Evolutionary conservation across 2,797 vertebrate genomes (phyloP).

Genomic region (Sebastes alutus): DNA sequence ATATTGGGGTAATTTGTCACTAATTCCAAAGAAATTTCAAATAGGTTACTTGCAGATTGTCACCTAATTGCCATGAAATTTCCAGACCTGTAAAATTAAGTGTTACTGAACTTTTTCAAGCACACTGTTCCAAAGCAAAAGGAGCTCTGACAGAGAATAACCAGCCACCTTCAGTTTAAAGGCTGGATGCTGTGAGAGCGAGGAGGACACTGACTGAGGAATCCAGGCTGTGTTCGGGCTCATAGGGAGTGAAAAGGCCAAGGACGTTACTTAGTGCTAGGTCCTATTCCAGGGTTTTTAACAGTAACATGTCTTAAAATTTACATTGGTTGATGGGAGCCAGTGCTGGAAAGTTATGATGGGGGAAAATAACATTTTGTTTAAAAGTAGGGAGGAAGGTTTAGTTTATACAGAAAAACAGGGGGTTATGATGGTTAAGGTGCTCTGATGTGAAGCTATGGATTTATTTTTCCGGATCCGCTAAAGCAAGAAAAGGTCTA

Average conservation of each 20-base stretch:
- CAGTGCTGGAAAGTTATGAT: neutral
- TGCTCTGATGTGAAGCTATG: neutral
- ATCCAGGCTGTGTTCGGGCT: neutral
- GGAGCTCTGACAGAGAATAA: neutral
- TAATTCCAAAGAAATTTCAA: too few relatives aligned
- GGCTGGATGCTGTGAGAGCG: neutral
- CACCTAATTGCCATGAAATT: too few relatives aligned
- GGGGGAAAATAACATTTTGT: neutral
- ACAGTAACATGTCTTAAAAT: neutral
- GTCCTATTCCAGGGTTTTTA: neutral
- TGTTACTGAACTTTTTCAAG: neutral
- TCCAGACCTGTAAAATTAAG: too few relatives aligned
- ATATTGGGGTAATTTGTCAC: too few relatives aligned
- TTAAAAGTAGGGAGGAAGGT: neutral
- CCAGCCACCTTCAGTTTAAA: neutral
- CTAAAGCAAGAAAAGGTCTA: neutral
- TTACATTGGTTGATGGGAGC: neutral
- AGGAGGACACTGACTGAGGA: neutral
- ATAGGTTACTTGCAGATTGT: too few relatives aligned
- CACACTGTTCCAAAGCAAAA: neutral
- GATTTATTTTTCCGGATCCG: constrained; percentile 2
- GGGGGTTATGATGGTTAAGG: neutral
- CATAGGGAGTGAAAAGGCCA: neutral
- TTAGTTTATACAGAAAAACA: neutral
- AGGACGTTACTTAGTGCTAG: neutral